Percentiles rank a stretch among this genome's conserved stretches.
These are phyloP conservation scores for Fringilla coelebs DNA, from an alignment of 2,797 vertebrate genomes.

Conservation along the genomic window DNA sequence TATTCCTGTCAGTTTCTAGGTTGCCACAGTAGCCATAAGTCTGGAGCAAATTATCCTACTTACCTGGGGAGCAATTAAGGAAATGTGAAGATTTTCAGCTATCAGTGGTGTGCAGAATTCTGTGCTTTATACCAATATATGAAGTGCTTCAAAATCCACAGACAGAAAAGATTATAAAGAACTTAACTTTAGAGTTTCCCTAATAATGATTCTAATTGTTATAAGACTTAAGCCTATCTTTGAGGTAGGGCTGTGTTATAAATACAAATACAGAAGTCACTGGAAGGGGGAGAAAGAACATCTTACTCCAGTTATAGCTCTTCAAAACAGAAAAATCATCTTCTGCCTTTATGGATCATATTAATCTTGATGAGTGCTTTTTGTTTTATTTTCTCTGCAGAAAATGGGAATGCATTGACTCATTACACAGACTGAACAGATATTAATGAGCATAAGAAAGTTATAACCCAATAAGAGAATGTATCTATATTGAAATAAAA, in stretches of 20 bases:
- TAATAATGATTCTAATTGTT: neutral
- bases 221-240: neutral
- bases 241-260: neutral
- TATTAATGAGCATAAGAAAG: neutral
- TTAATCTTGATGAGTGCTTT: neutral
- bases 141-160: conserved; percentile 7
- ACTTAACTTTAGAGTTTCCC: neutral
- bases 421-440: neutral
- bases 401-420: neutral
- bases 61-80: conserved; percentile 70
- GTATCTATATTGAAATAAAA: neutral
- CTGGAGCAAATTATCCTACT: conserved; percentile 66
- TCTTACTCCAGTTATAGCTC: neutral
- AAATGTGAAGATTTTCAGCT: conserved; percentile 55
- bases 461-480: neutral
- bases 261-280: neutral
- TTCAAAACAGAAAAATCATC: neutral
- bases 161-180: neutral
- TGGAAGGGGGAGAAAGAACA: neutral
- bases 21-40: conserved; percentile 57
- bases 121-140: neutral
- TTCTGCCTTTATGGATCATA: neutral
- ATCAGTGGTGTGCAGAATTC: neutral
- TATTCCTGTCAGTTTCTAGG: conserved; percentile 64
- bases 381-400: neutral